Conservation (phyloP, 2,797 vertebrate genomes). For the Megalops cyprinoides region DNA sequence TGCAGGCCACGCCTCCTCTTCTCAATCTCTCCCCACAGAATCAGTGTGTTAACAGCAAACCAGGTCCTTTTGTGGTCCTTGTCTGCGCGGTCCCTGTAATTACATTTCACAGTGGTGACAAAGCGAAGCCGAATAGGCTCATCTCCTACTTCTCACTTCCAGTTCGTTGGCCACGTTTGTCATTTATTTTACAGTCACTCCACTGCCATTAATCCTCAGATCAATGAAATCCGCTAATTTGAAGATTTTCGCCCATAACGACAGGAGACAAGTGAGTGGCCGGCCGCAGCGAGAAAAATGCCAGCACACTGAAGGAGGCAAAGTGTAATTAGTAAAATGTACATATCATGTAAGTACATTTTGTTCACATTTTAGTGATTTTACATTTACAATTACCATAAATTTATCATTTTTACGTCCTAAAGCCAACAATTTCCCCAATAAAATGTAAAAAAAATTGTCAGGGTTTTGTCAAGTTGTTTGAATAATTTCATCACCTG, state of each 20-base stretch:
- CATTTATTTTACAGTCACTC: constrained; percentile 22
- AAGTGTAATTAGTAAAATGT: not conserved
- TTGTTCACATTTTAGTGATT: not conserved
- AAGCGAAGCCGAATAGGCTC: not conserved
- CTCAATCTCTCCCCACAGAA: not conserved
- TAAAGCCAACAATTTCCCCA: too few species aligned
- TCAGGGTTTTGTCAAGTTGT: too few species aligned
- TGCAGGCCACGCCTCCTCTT: not conserved
- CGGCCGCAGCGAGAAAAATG: not conserved
- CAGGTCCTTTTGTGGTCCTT: not conserved
- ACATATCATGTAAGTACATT: not conserved
- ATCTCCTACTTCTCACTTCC: constrained; percentile 32
- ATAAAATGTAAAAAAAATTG: too few species aligned
- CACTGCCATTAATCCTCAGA: constrained; percentile 17
- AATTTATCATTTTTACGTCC: too few species aligned
- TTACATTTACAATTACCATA: constrained; percentile 10
- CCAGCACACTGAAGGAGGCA: not conserved
- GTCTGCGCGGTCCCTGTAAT: not conserved
- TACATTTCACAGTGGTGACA: constrained; percentile 17
- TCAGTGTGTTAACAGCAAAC: constrained; percentile 6
- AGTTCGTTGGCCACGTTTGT: constrained; percentile 15
- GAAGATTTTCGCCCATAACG: constrained; percentile 17
- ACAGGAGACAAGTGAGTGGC: not conserved
- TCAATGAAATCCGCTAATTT: constrained; percentile 24
- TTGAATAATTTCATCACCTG: too few species aligned